Conservation (phyloP, 2,797 vertebrate genomes). For the Sparidentex hasta region DNA sequence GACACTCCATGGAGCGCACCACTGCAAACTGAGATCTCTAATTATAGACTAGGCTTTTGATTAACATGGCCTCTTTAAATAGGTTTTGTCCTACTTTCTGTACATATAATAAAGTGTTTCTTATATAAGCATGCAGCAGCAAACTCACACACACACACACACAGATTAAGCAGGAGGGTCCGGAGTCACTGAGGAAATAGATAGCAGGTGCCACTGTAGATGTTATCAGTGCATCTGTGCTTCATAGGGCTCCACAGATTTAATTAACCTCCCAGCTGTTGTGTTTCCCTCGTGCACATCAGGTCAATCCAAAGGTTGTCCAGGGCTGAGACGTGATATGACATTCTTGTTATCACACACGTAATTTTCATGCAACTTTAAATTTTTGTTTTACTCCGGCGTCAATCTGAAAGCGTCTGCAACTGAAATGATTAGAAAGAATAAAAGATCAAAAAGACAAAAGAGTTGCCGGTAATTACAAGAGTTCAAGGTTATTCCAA, state of each 20-base stretch:
- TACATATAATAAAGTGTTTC: slow-evolving; percentile 39
- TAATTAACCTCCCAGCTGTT: slow-evolving; percentile 75
- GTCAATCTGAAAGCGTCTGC: not conserved
- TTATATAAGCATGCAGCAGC: slow-evolving; percentile 35
- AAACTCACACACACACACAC: not conserved
- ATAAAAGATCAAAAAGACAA: slow-evolving; percentile 7
- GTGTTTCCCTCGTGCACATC: slow-evolving; percentile 48
- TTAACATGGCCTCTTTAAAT: slow-evolving; percentile 65
- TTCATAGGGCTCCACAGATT: slow-evolving; percentile 55
- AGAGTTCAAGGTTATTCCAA: slow-evolving; percentile 24
- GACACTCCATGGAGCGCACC: slow-evolving; percentile 13
- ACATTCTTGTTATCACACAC: not conserved
- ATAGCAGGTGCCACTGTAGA: slow-evolving; percentile 50
- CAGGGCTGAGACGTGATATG: not conserved
- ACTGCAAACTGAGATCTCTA: slow-evolving; percentile 53
- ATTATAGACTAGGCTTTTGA: slow-evolving; percentile 64
- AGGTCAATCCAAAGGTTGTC: slow-evolving; percentile 22
- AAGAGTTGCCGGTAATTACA: slow-evolving; percentile 11
- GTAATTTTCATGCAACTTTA: not conserved
- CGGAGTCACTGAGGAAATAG: slow-evolving; percentile 26
- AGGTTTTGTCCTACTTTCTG: slow-evolving; percentile 70
- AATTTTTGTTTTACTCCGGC: not conserved
- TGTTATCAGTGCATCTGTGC: slow-evolving; percentile 49
- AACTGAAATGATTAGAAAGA: not conserved
- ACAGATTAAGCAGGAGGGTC: slow-evolving; percentile 13